These are phyloP conservation scores for Athalia cordata DNA, from an alignment of 2,888 invertebrate genomes.

Conservation along the genomic window DNA sequence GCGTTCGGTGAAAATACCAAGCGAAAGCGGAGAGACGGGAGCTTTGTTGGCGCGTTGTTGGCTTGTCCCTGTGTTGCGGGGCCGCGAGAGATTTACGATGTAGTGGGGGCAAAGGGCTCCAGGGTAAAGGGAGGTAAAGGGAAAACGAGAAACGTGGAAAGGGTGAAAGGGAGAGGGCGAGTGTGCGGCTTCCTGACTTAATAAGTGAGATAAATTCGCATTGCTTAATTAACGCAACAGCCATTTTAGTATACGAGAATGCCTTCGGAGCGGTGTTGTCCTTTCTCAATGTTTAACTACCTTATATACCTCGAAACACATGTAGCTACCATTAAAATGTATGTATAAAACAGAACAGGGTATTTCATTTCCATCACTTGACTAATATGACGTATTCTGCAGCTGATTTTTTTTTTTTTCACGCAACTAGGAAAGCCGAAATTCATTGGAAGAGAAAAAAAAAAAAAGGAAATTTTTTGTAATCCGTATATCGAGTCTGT, in stretches of 20 bases:
- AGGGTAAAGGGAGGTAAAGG: background rate
- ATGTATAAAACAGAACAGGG: no score
- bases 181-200: constrained; percentile 46
- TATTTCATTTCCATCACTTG: no score
- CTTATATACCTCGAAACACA: no score
- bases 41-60: constrained; percentile 44
- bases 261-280: background rate
- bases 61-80: constrained; percentile 45
- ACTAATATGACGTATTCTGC: no score
- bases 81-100: constrained; percentile 40
- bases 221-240: constrained; percentile 48
- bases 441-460: background rate
- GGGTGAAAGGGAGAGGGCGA: constrained; percentile 20
- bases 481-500: background rate
- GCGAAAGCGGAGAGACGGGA: constrained; percentile 18
- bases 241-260: constrained; percentile 39
- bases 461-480: background rate
- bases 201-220: constrained; percentile 48
- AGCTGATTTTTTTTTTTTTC: no score
- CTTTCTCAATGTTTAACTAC: background rate
- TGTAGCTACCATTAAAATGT: no score
- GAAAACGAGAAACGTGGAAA: background rate
- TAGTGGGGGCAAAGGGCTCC: constrained; percentile 29
- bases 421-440: no score
- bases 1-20: constrained; percentile 38